Percentiles rank a stretch among this genome's conserved stretches.
Conservation (phyloP, 2,888 invertebrate species). For the Diploptera punctata region DNA sequence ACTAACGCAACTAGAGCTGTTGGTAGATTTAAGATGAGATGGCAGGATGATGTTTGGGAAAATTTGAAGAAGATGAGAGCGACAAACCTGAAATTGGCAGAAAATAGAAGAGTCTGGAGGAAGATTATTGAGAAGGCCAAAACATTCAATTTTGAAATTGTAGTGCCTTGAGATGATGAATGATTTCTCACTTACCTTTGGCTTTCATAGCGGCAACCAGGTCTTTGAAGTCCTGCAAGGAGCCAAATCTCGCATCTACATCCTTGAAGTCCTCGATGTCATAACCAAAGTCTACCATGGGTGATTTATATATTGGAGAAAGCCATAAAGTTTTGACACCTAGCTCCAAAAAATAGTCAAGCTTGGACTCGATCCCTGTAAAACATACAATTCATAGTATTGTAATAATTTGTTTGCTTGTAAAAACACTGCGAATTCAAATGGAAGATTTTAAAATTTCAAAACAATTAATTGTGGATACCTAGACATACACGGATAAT, state of each 20-base stretch:
- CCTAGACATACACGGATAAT: neutral
- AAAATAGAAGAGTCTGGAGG: too few relatives aligned
- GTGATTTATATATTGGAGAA: slow-evolving; percentile 71
- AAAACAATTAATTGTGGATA: neutral
- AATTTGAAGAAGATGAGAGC: too few relatives aligned
- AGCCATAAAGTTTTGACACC: slow-evolving; percentile 72
- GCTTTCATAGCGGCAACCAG: slow-evolving; percentile 48
- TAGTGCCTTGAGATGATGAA: too few relatives aligned
- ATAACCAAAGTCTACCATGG: slow-evolving; percentile 70
- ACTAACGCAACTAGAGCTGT: too few relatives aligned
- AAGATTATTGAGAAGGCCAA: too few relatives aligned
- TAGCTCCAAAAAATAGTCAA: slow-evolving; percentile 63
- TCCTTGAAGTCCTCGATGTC: slow-evolving; percentile 66
- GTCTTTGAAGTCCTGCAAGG: slow-evolving; percentile 61
- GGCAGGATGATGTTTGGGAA: too few relatives aligned
- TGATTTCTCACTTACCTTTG: neutral
- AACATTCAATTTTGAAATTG: too few relatives aligned
- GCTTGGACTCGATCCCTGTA: slow-evolving; percentile 53
- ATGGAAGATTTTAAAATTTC: neutral
- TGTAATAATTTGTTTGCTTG: neutral
- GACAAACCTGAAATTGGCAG: too few relatives aligned
- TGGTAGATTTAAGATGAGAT: too few relatives aligned
- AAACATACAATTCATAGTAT: neutral
- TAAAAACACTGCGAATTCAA: neutral
- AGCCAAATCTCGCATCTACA: slow-evolving; percentile 65